Evolutionary conservation across 2,797 vertebrate species (phyloP), one percentile per base, ranked within the genome.

Genomic region (Sciurus vulgaris): DNA sequence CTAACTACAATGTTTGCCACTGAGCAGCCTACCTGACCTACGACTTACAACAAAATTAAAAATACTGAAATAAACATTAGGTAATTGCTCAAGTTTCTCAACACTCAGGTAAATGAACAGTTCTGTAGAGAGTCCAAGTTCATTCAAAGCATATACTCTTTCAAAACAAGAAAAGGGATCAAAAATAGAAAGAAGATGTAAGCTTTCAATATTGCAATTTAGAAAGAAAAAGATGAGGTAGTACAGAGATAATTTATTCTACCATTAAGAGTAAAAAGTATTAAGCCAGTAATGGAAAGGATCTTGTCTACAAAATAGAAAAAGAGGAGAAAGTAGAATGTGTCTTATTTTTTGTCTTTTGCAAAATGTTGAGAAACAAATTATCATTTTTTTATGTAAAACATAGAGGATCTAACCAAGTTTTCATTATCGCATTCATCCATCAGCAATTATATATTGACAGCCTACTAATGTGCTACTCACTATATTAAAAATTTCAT

Each of bases 1-100:
- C 95, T 95, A 98, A 97, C 67, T 85, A 97, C 97, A 98, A 97
- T 56, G 67, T 96, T 97, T 93, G 96, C 79, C 95, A 91, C 87
- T 28, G 17, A 93, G 59, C 56, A 96, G 35, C 54, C 78, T 86
- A 61, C 72, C 44, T 70, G 49, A 86, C 65, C 79, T 84, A 91
- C 86, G 96, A 84, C 67, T 78, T 74, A 94, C 47, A 79, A 97
- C 56, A 91, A 95, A 97, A 35, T 17, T 26, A 22, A 79, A 87
- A 96, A 93, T 51, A 78, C 7, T 87, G 85, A 96, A 95, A 79
- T 91, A 83, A 96, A 92, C 24, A 94, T 77, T 92, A 56, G 96
- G 74, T 93, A 94, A 97, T 73, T 96, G 70, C 49, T 94, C n/a
- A 63, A 51, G 61, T 96, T 97, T 4, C 74, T 91, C 38, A 95